Evolutionary conservation across 2,888 invertebrate genomes (phyloP).

Genomic region (Tinea pellionella): DNA sequence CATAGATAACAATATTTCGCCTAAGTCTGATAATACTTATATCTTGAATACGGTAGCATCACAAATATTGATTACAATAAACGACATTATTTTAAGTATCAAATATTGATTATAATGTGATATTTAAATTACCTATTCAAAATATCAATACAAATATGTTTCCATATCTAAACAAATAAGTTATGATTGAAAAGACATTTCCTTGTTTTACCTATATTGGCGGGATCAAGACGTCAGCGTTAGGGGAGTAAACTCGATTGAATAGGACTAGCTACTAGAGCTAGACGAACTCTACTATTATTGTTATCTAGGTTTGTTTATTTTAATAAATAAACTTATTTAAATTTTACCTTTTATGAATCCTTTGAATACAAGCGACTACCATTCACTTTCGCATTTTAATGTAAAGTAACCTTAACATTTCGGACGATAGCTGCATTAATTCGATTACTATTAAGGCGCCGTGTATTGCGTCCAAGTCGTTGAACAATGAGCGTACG

Average conservation of each 20-base stretch:
- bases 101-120: too few relatives aligned
- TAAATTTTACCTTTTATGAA: too few relatives aligned
- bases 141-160: too few relatives aligned
- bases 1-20: not conserved
- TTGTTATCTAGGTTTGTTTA: too few relatives aligned
- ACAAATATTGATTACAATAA: not conserved
- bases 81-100: not conserved
- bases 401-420: not conserved
- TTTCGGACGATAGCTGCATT: not conserved
- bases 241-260: too few relatives aligned
- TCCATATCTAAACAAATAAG: not conserved
- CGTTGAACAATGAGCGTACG: slow-evolving; percentile 43
- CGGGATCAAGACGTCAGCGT: not conserved
- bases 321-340: too few relatives aligned
- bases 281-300: too few relatives aligned
- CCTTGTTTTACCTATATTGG: not conserved
- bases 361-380: too few relatives aligned
- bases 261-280: too few relatives aligned
- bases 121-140: too few relatives aligned
- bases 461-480: not conserved
- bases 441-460: not conserved
- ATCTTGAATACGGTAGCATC: not conserved
- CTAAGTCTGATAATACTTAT: not conserved
- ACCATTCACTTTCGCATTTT: not conserved
- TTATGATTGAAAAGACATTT: not conserved